Evolutionary conservation across 2,797 vertebrate genomes (phyloP), one percentile per base, ranked within the genome.

Genomic region (Leptodactylus fallax): DNA sequence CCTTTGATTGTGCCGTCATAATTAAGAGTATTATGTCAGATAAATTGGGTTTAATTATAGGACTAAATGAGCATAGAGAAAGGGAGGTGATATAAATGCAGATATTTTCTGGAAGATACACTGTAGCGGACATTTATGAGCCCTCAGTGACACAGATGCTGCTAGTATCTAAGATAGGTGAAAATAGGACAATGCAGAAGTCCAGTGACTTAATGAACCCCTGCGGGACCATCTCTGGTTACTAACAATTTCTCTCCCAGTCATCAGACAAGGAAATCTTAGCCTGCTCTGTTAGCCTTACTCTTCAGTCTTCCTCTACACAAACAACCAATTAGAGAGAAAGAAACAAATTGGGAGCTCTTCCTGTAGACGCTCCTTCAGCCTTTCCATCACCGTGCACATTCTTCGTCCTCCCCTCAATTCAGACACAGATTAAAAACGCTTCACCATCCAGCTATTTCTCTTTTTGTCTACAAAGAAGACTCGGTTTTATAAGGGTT

Each of bases 131-230:
- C 23, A 0, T 45, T 78, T 81, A 53, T 61, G 85, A 47, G 74
- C 49, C 71, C 79, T 79, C 60, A 72, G 58, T 81, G 84, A 11
- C 83, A 79, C 83, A 0, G 79, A 19, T 87, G 56, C 27, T n/a
- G n/a, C 81, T 36, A 61, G 9, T 92, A 91, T 93, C 92, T 93
- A 93, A 94, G 95, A 93, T 94, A 93, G 93, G 91, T 76, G 90
- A 93, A 93, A 94, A 93, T 94, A 92, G 93, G 93, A 91, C 88
- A 85, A 90, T 87, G 93, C 89, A 92, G 90, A 94, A 92, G 93
- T 90, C 93, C 94, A 94, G 94, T 92, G 94, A 90, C 92, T 95
- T 96, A 95, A 96, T 94, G 95, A 96, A 94, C 90, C 94, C 95
- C 95, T 93, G 91, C 80, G 95, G 95, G 95, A 95, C 91, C 87